Evolutionary conservation across 2,888 invertebrate species (phyloP), one percentile per base, ranked within the genome.

Genomic region (Brachypterus glaber): DNA sequence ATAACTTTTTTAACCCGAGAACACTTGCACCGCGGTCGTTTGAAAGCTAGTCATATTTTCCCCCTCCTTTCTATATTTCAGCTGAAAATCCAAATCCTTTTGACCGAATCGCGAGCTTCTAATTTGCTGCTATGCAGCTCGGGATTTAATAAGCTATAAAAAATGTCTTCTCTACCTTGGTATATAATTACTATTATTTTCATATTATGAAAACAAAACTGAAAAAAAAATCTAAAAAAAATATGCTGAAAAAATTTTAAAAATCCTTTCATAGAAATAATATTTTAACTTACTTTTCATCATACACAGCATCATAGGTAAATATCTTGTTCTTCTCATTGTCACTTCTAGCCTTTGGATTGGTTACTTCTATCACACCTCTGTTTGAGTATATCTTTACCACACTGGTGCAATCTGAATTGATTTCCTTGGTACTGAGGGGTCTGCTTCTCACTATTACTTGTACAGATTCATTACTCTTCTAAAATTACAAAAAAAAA

Each of bases 261-360:
- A n/a, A n/a, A n/a, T n/a, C n/a, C n/a, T n/a, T n/a, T n/a, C n/a
- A n/a, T n/a, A n/a, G n/a, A n/a, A n/a, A n/a, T n/a, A n/a, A n/a
- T n/a, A n/a, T n/a, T n/a, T n/a, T 27, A 11, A 30, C 71, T 68
- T 64, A 80, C 73, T 74, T 72, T 72, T 77, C 77, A 69, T 95
- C 95, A 70, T 96, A 98, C 4, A 96, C 95, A 18, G 93, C 87
- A 69, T 98, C 98, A 70, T 95, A 98, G 1, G 96, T 95, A 69
- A 97, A 98, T 48, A 85, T 77, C 68, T 96, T 96, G 50, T 88
- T 87, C 57, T 79, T 79, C 35, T 84, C 85, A 55, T 74, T 71
- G 14, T 65, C 65, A 33, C 72, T 73, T 35, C 72, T 72, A 25
- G 78, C 77, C 47, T 84, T 83, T 25, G 87, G 87, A 69, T 91